Evolutionary conservation across 92 coral and sea anemone species (phyloP), one percentile per base, ranked within the genome.

Genomic region (Porites cylindrica): DNA sequence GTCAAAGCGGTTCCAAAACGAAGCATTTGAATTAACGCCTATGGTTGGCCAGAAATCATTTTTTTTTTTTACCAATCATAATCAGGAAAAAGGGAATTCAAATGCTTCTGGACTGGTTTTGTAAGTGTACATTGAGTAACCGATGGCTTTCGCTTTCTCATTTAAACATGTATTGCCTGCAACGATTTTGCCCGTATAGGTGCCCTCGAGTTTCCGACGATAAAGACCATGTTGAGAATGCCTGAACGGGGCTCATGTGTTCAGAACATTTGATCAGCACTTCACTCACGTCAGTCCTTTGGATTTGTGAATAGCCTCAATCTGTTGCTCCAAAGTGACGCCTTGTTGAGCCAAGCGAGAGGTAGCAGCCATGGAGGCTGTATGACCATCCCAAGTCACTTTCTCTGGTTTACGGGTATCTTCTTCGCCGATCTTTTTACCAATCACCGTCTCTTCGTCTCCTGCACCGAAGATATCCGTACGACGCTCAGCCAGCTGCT

Each of bases 391-490:
- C 99, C 99, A 97, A 59, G 99, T 97, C 66, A 97, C 99, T 75
- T 97, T 97, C 89, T 97, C 99, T 19, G 99, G 99, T 65, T 95
- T 94, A 76, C 86, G 91, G 32, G 76, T 92, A 67, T 97, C 99
- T 80, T 97, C 99, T 78, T 97, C 99, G 20, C 99, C 99, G 69
- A 97, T 93, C 94, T 95, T 97, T 54, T 96, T 88, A 79, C 99
- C 99, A 66, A 97, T 97, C 62, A 96, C 88, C n/a, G 99, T 97
- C 76, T 97, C 99, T 59, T 95, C 99, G 82, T 95, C 99, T 77
- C 99, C 98, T 82, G 98, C 98, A 58, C 99, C 99, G 85, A 97
- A 97, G 94, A 97, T 97, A 88, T 97, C 99, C 12, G 99, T 97
- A 88, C 99, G 99, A 21, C 99, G 91, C 91, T 95, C 96, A 10